Percentiles rank a stretch among this genome's conserved stretches.
phyloP scores from a whole-genome alignment of 1,140 invertebrate species.

The Dolichoris vasculosae region DNA sequence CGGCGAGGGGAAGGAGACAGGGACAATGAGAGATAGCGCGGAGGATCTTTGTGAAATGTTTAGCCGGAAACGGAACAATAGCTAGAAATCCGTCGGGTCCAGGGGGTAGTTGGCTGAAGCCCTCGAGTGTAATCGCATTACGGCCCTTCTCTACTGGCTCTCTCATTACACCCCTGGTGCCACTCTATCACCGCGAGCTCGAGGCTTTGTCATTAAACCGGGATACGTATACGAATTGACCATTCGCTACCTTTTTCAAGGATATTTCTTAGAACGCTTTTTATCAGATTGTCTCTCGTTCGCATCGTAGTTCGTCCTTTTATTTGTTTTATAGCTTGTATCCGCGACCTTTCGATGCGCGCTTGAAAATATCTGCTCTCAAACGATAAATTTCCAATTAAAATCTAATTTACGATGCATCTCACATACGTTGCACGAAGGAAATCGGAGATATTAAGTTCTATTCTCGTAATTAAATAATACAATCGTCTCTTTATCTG shows the following conservation, averaged over 20 bases:
- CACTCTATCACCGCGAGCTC: constrained; percentile 54
- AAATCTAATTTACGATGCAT: constrained; percentile 2
- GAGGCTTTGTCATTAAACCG: constrained; percentile 59
- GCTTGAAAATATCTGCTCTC: not conserved
- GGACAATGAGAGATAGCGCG: not conserved
- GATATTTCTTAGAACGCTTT: not conserved
- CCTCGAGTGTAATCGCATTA: constrained; percentile 73
- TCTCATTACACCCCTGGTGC: constrained; percentile 67
- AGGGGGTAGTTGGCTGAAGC: constrained; percentile 71
- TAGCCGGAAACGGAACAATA: constrained; percentile 63
- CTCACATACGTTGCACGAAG: not conserved
- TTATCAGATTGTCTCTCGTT: not conserved
- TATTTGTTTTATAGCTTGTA: not conserved
- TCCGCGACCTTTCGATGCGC: not conserved
- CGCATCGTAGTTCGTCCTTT: no score
- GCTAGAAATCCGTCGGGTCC: constrained; percentile 67
- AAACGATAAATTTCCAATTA: not conserved
- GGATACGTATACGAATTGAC: not conserved
- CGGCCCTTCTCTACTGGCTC: constrained; percentile 45
- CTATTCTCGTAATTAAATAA: not conserved
- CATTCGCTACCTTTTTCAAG: not conserved
- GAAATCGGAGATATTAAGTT: not conserved
- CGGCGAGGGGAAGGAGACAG: constrained; percentile 25
- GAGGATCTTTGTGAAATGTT: constrained; percentile 60
- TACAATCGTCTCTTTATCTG: not conserved